phyloP scores from a whole-genome alignment of 2,888 invertebrate species.

The Pseudococcus longispinus region DNA sequence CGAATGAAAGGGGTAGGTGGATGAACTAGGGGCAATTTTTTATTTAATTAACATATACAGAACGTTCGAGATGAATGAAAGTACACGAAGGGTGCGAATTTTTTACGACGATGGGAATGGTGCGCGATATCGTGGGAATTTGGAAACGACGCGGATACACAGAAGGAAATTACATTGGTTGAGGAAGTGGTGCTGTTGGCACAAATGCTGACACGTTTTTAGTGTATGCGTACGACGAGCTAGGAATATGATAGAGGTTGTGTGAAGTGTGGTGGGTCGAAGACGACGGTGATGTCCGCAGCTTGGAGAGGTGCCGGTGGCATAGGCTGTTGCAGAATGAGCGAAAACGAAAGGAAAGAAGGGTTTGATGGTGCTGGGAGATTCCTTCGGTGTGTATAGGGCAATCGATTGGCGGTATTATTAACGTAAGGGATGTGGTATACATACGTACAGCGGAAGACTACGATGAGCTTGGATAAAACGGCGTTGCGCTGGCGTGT shows the following conservation, averaged over 20 bases:
- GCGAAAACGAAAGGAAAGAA: background rate
- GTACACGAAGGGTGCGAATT: background rate
- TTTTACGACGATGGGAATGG: background rate
- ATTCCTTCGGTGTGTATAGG: constrained; percentile 5
- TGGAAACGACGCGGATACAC: background rate
- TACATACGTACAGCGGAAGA: no score
- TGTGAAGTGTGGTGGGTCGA: background rate
- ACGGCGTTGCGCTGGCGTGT: background rate
- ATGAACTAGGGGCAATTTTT: background rate
- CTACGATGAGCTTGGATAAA: background rate
- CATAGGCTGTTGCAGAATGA: constrained; percentile 4
- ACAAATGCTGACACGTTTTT: background rate
- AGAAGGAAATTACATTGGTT: background rate
- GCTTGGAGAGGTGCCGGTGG: background rate
- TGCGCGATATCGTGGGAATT: background rate
- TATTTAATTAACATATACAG: background rate
- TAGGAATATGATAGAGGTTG: background rate
- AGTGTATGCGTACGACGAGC: background rate
- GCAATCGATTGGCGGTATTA: constrained; percentile 9
- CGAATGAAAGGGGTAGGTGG: background rate
- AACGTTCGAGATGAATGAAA: background rate
- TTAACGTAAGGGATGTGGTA: constrained; percentile 28
- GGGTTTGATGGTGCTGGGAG: background rate
- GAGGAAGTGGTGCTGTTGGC: background rate
- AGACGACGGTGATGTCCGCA: background rate